Conservation (phyloP, 2,888 invertebrate genomes). For the Catocala nupta region DNA sequence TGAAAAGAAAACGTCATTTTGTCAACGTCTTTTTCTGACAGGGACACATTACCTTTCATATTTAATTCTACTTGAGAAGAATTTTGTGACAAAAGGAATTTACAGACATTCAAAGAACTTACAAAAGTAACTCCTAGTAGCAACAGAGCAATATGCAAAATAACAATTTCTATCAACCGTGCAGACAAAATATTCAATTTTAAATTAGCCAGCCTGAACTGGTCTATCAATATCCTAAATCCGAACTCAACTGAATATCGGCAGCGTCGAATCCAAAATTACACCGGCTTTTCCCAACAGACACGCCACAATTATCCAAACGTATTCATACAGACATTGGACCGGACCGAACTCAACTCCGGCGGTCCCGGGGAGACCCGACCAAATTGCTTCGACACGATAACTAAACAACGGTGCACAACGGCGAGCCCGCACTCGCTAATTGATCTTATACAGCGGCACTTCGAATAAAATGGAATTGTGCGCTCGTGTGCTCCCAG, state of each 20-base stretch:
- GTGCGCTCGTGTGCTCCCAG: too few species aligned
- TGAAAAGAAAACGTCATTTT: too few species aligned
- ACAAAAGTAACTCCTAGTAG: too few species aligned
- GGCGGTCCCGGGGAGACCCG: conserved; percentile 34
- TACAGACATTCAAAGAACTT: too few species aligned
- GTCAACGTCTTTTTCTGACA: too few species aligned
- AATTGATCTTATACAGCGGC: conserved; percentile 63
- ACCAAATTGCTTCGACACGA: conserved; percentile 45
- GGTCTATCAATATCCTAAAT: background rate
- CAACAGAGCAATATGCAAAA: too few species aligned
- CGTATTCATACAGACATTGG: conserved; percentile 34
- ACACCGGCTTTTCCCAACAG: conserved; percentile 22
- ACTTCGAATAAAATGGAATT: conserved; percentile 14
- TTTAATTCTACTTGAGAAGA: too few species aligned
- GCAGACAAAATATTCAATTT: too few species aligned
- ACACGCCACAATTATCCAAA: conserved; percentile 32
- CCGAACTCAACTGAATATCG: background rate
- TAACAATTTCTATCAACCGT: too few species aligned
- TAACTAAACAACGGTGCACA: conserved; percentile 43
- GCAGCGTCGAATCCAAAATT: conserved; percentile 2
- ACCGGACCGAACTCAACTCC: conserved; percentile 25
- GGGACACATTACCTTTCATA: too few species aligned
- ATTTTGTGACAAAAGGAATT: too few species aligned
- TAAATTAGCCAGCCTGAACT: too few species aligned
- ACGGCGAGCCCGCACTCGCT: conserved; percentile 45